Evolutionary conservation across 2,797 vertebrate species (phyloP).

Genomic region (Eupleurogrammus muticus): DNA sequence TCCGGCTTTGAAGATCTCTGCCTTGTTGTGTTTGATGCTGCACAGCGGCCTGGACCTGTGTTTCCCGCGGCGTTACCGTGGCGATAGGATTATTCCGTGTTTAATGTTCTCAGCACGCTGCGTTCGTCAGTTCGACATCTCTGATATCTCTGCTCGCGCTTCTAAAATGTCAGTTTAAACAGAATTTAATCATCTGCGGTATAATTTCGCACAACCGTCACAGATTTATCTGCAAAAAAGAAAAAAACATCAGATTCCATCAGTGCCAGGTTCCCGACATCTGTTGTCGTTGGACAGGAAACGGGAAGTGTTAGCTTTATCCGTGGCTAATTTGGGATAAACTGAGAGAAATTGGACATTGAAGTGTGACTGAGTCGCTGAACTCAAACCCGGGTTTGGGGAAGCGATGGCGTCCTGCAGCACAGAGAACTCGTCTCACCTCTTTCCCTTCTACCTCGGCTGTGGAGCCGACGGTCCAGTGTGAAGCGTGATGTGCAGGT

Average conservation of each 20-base stretch:
- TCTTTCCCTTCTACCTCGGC: neutral
- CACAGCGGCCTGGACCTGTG: slow-evolving; percentile 19
- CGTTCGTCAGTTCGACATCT: neutral
- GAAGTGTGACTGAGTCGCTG: no score
- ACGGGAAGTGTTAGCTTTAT: neutral
- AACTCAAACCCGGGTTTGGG: no score
- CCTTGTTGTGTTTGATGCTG: slow-evolving; percentile 51
- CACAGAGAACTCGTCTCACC: no score
- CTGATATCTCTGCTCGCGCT: neutral
- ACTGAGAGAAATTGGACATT: neutral
- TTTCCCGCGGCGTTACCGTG: slow-evolving; percentile 46
- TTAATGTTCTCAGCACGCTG: slow-evolving; percentile 2
- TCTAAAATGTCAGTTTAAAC: neutral
- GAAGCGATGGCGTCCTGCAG: no score
- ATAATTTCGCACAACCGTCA: neutral
- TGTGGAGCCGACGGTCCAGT: neutral
- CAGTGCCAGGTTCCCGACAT: neutral
- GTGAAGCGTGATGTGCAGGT: slow-evolving; percentile 54
- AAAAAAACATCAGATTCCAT: neutral
- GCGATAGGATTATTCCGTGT: slow-evolving; percentile 34
- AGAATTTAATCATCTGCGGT: neutral
- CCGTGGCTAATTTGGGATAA: no score
- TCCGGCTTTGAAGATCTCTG: slow-evolving; percentile 54
- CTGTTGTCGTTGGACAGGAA: neutral
- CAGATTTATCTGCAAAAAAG: neutral